Conservation (phyloP, 2,113 vertebrate genomes). For the Thinocorus orbignyianus region DNA sequence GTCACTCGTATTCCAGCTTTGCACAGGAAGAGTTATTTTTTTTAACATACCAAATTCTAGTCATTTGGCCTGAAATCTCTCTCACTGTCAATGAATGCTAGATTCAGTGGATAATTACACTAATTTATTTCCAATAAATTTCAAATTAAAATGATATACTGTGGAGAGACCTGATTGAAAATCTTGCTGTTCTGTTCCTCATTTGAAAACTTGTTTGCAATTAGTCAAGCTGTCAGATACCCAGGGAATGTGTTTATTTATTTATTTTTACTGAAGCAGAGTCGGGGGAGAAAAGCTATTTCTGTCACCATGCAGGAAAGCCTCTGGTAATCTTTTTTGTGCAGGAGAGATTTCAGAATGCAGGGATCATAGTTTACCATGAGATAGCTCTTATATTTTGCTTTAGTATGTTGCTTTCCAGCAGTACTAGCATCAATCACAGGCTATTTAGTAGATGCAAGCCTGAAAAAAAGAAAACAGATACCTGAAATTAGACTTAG, state of each 20-base stretch:
- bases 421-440: not conserved
- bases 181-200: constrained; percentile 35
- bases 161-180: constrained; percentile 44
- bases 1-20: not conserved
- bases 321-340: not conserved
- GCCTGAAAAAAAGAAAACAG: not conserved
- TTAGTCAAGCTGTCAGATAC: constrained; percentile 48
- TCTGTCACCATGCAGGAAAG: not conserved
- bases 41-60: not conserved
- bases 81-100: not conserved
- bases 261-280: constrained; percentile 5
- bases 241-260: not conserved
- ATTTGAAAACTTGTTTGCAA: constrained; percentile 39
- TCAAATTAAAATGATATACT: constrained; percentile 60
- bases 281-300: not conserved
- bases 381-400: not conserved
- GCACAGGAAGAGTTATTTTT: not conserved
- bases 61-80: constrained; percentile 23
- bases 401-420: not conserved
- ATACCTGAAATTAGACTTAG: not conserved
- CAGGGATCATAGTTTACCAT: not conserved
- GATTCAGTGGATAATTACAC: constrained; percentile 38
- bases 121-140: constrained; percentile 69
- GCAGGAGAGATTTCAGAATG: not conserved
- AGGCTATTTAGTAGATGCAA: not conserved